Evolutionary conservation across 2,113 vertebrate species (phyloP).

Genomic region (Oplegnathus fasciatus): DNA sequence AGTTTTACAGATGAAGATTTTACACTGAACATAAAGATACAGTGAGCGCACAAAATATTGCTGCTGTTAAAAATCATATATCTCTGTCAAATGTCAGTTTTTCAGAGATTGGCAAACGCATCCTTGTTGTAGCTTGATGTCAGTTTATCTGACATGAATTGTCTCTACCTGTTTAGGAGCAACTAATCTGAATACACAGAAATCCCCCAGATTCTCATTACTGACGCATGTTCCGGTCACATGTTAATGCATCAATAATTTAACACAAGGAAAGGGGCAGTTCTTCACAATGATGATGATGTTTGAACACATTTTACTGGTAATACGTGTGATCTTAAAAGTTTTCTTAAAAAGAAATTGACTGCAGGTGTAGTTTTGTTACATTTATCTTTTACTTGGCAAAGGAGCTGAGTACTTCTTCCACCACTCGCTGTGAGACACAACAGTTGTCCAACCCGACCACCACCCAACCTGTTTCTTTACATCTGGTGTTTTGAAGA

Average conservation of each 20-base stretch:
- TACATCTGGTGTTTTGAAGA: conserved; percentile 14
- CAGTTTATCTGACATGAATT: not conserved
- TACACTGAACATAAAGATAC: not conserved
- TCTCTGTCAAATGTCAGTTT: not conserved
- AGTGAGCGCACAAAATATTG: not conserved
- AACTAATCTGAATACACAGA: not conserved
- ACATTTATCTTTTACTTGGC: not conserved
- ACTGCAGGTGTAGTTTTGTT: not conserved
- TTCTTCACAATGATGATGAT: not conserved
- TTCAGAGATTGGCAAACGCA: not conserved
- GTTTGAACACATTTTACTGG: not conserved
- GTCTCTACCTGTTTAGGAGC: not conserved
- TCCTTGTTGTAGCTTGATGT: not conserved
- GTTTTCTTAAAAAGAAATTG: not conserved
- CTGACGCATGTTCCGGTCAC: not conserved
- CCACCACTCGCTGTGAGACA: not conserved
- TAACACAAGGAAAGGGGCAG: too few relatives aligned
- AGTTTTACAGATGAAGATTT: not conserved
- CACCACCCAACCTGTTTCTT: not conserved
- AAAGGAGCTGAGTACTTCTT: conserved; percentile 1
- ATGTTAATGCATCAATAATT: too few relatives aligned
- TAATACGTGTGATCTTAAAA: not conserved
- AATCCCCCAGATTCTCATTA: not conserved
- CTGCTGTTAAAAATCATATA: not conserved
- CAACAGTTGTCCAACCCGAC: conserved; percentile 26